Conservation (phyloP, 2,113 vertebrate genomes). For the Anthoscopus minutus region DNA sequence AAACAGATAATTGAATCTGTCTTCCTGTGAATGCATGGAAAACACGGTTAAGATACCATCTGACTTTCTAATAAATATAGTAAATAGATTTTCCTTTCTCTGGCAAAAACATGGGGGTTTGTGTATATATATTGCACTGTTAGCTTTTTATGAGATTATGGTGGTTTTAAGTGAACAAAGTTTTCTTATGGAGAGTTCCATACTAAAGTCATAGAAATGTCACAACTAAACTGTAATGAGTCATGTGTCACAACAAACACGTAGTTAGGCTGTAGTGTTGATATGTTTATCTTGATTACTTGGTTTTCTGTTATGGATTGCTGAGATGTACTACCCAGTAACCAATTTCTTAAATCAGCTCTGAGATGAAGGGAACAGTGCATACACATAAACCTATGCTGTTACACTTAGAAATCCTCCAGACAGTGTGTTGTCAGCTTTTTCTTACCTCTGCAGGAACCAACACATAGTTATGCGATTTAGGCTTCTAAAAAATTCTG, state of each 20-base stretch:
- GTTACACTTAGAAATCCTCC: not conserved
- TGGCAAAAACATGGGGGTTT: not conserved
- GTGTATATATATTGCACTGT: not conserved
- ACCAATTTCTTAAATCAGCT: not conserved
- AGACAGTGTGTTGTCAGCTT: fast-evolving
- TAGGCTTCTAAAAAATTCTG: not conserved
- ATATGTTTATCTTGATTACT: not conserved
- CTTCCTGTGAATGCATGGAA: not conserved
- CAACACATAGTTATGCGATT: not conserved
- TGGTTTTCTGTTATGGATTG: not conserved
- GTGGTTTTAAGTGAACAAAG: not conserved
- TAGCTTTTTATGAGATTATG: not conserved
- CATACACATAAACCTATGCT: not conserved
- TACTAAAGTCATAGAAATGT: not conserved
- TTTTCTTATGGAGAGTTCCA: not conserved
- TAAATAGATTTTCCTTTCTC: not conserved
- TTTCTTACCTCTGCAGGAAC: not conserved
- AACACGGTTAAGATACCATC: not conserved
- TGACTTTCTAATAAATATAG: not conserved
- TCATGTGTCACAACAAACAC: not conserved
- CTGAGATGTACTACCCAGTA: not conserved
- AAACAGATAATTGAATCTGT: not conserved
- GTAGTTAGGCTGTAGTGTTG: not conserved
- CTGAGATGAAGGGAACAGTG: not conserved
- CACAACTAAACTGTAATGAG: not conserved